Percentiles rank a stretch among this genome's conserved stretches.
Conservation (phyloP, 2,888 invertebrate species). For the Drosophila nr. medialis region DNA sequence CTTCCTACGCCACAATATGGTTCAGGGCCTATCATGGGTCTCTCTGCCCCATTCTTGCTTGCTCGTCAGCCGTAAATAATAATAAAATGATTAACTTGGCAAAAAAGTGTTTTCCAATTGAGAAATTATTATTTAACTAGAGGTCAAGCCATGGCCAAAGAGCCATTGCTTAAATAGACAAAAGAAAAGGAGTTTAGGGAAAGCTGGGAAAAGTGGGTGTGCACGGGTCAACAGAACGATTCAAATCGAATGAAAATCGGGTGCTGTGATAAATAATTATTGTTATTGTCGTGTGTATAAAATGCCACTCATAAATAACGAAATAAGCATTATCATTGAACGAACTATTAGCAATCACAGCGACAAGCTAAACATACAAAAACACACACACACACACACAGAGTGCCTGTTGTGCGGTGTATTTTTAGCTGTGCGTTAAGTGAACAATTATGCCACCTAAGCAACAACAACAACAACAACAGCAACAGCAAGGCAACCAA, state of each 20-base stretch:
- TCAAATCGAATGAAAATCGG: conserved; percentile 21
- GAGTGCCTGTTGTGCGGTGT: conserved; percentile 49
- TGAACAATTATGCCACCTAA: conserved; percentile 73
- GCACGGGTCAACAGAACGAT: conserved; percentile 13
- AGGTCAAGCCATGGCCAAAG: not conserved
- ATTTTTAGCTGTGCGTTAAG: conserved; percentile 78
- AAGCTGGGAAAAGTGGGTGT: not conserved
- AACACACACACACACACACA: conserved; percentile 28
- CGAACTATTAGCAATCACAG: conserved; percentile 73
- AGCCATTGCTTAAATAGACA: not conserved
- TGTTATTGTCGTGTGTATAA: conserved; percentile 58
- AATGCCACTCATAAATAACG: conserved; percentile 70
- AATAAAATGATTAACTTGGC: not conserved
- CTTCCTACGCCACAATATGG: no score
- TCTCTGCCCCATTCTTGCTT: no score
- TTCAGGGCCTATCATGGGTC: no score
- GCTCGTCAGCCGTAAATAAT: no score
- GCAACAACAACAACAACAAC: conserved; percentile 27
- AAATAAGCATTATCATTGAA: conserved; percentile 74
- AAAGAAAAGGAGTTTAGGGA: not conserved
- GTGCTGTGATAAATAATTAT: conserved; percentile 59
- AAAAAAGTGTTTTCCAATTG: not conserved
- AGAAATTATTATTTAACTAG: not conserved
- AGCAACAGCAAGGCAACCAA: conserved; percentile 29
- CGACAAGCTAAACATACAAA: conserved; percentile 47